phyloP scores from a whole-genome alignment of 1,140 invertebrate species.

The Rhynchophorus ferrugineus region DNA sequence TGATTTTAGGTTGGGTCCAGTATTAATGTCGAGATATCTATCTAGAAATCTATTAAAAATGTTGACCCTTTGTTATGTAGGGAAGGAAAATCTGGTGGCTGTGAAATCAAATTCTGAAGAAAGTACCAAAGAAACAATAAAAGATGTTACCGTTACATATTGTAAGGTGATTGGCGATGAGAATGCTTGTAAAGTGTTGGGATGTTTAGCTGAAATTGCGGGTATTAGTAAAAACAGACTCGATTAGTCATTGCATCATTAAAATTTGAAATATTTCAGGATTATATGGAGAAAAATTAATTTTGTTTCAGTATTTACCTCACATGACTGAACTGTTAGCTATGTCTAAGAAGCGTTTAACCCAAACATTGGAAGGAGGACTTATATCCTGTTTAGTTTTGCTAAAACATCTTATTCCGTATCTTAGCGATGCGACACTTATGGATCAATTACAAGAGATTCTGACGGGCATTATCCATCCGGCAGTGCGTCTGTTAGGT shows the following conservation, averaged over 20 bases:
- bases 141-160: constrained; percentile 48
- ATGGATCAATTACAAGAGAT: constrained; percentile 79
- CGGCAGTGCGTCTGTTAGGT: constrained; percentile 62
- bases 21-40: constrained; percentile 83
- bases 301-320: constrained; percentile 89
- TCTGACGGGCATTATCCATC: constrained; percentile 69
- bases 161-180: constrained; percentile 67
- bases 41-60: constrained; percentile 89
- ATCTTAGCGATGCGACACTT: constrained; percentile 73
- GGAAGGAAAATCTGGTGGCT: constrained; percentile 65
- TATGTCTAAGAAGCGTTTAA: constrained; percentile 68
- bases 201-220: constrained; percentile 79
- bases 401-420: constrained; percentile 71
- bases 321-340: constrained; percentile 79
- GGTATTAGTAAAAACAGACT: too few species aligned
- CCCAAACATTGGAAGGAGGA: constrained; percentile 77
- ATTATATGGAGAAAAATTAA: constrained; percentile 89
- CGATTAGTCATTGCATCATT: too few species aligned
- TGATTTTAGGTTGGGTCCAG: constrained; percentile 72
- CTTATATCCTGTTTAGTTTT: constrained; percentile 78
- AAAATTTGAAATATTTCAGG: constrained; percentile 54
- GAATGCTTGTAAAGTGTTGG: constrained; percentile 75
- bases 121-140: constrained; percentile 37
- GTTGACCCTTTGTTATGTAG: constrained; percentile 87
- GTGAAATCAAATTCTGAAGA: constrained; percentile 39